Evolutionary conservation across 1,140 invertebrate species (phyloP).

Genomic region (Hyphantria cunea): DNA sequence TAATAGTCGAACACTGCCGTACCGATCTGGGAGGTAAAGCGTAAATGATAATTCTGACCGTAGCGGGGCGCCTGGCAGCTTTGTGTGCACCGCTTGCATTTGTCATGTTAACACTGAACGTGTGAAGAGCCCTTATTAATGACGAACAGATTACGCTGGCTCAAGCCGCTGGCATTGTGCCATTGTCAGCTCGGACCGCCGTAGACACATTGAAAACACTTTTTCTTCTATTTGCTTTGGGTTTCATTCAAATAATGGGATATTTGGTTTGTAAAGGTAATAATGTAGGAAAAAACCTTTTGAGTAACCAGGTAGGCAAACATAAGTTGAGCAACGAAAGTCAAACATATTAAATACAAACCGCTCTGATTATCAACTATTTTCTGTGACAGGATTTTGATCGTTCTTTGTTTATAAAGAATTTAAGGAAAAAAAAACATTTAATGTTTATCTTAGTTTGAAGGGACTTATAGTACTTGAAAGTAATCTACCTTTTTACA

Average conservation of each 20-base stretch:
- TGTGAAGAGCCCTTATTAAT: slow-evolving; percentile 77
- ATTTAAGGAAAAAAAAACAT: too few relatives aligned
- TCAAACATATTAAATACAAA: slow-evolving; percentile 8
- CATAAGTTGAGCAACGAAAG: slow-evolving; percentile 13
- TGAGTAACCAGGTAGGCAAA: slow-evolving; percentile 29
- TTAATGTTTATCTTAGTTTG: too few relatives aligned
- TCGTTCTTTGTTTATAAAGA: too few relatives aligned
- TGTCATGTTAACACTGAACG: slow-evolving; percentile 77
- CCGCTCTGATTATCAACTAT: slow-evolving; percentile 15
- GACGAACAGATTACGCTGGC: slow-evolving; percentile 68
- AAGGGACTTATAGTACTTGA: too few relatives aligned
- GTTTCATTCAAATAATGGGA: slow-evolving; percentile 37
- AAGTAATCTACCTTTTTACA: too few relatives aligned
- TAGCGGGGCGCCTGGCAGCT: slow-evolving; percentile 43
- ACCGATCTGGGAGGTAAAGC: slow-evolving; percentile 52
- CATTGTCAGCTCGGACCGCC: slow-evolving; percentile 50
- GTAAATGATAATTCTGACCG: slow-evolving; percentile 47
- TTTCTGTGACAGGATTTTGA: too few relatives aligned
- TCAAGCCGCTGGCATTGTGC: slow-evolving; percentile 43
- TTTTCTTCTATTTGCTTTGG: slow-evolving; percentile 62
- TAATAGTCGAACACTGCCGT: slow-evolving; percentile 8
- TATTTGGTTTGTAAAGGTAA: slow-evolving; percentile 30
- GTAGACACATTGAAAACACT: slow-evolving; percentile 41
- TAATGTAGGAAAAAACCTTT: slow-evolving; percentile 26
- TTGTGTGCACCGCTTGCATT: slow-evolving; percentile 54